Base-by-base conservation (phyloP, 2,888 invertebrate species). In the Eilema griseolum region DNA sequence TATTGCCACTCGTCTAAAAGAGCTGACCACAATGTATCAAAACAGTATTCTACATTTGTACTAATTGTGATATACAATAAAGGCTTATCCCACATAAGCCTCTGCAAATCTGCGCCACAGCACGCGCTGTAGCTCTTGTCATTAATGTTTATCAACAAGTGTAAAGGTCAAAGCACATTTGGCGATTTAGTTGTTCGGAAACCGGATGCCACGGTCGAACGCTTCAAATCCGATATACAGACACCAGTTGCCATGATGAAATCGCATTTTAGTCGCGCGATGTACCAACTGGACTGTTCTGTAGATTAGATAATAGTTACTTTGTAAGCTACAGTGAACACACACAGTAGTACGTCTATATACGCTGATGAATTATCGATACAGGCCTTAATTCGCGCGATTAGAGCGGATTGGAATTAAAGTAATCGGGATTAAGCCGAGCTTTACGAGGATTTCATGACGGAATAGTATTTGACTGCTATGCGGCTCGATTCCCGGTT, bases 181-280 rank as follows among this genome's bases (percentile, higher is more conserved):
- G 2, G n/a, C 52, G 52, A 52, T n/a, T n/a, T 52, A 52, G 52
- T 52, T 52, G 52, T 52, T n/a, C n/a, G n/a, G n/a, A 52, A 52
- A n/a, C 52, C 52, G 52, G 52, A 52, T 52, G 8, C 52, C 52
- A n/a, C 52, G 52, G 52, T 52, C n/a, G 52, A 52, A 52, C 52
- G 52, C 52, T 52, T n/a, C n/a, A 20, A 10, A 52, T 52, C 52
- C 8, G 52, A 52, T 52, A 20, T 46, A 41, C 16, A 10, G 10
- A 52, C 20, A 16, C 52, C 52, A 52, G 52, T 52, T 52, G n/a
- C n/a, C 52, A n/a, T 46, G 20, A 46, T 46, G 46, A 46, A n/a
- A 52, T 52, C 52, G n/a, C 52, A n/a, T n/a, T 52, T 52, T 20
- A n/a, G 52, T 52, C 52, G 10, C n/a, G n/a, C n/a, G 8, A 52